Evolutionary conservation across 1,140 invertebrate genomes (phyloP).

Genomic region (Drosophila ironensis): DNA sequence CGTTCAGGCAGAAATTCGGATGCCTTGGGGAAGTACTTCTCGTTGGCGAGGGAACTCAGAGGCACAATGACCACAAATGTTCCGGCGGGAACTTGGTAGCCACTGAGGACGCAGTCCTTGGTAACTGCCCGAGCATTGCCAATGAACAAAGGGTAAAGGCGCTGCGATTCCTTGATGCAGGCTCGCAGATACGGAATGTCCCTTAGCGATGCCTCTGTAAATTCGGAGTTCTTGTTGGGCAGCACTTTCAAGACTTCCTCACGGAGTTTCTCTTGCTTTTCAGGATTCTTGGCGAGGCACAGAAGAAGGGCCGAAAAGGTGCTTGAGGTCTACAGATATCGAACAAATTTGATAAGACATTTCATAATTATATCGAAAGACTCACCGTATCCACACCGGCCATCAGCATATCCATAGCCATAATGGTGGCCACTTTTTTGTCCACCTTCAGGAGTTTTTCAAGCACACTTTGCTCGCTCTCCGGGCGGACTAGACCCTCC

Average conservation of each 20-base stretch:
- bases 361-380: background rate
- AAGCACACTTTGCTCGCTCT: conserved; percentile 71
- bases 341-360: too few relatives aligned
- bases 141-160: conserved; percentile 83
- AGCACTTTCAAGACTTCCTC: conserved; percentile 86
- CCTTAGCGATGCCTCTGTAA: conserved; percentile 84
- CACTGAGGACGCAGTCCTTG: conserved; percentile 83
- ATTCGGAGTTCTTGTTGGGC: conserved; percentile 82
- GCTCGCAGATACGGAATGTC: conserved; percentile 85
- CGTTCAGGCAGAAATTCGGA: conserved; percentile 84
- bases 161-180: conserved; percentile 86
- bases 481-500: conserved; percentile 25
- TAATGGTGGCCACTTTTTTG: conserved; percentile 81
- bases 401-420: conserved; percentile 81
- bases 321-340: conserved; percentile 43
- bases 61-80: conserved; percentile 80
- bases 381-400: conserved; percentile 81
- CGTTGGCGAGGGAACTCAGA: conserved; percentile 56
- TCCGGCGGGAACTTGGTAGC: conserved; percentile 85
- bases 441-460: conserved; percentile 82
- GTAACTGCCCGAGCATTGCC: conserved; percentile 82
- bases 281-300: conserved; percentile 86
- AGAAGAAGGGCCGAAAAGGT: conserved; percentile 37
- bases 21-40: conserved; percentile 83
- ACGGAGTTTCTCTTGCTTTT: conserved; percentile 88